Conservation (phyloP, 2,797 vertebrate species). For the Sebastes steindachneri region DNA sequence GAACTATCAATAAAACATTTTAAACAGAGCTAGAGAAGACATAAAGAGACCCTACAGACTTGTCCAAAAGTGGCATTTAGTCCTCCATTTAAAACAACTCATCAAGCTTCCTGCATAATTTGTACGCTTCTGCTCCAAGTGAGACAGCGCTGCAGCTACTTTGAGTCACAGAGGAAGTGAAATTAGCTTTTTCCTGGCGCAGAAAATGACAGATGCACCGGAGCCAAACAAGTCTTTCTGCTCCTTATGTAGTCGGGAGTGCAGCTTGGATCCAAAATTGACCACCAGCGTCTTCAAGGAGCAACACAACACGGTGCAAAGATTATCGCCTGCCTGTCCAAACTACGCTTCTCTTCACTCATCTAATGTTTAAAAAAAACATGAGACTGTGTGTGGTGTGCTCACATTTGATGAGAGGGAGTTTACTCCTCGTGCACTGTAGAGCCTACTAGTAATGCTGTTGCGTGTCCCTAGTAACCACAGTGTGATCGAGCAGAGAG, state of each 20-base stretch:
- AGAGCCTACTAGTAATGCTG: background rate
- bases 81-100: background rate
- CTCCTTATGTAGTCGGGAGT: background rate
- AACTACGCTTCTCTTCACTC: background rate
- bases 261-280: background rate
- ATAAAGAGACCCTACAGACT: background rate
- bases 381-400: background rate
- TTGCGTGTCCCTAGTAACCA: conserved; percentile 40
- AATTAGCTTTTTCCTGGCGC: conserved; percentile 16
- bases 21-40: background rate
- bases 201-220: conserved; percentile 12
- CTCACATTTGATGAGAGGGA: background rate
- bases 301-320: background rate
- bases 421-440: background rate
- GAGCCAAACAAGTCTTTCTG: background rate
- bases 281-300: background rate
- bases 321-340: background rate
- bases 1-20: background rate
- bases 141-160: conserved; percentile 11
- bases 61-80: background rate
- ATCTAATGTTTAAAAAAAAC: background rate
- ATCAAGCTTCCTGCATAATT: background rate
- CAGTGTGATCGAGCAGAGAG: conserved; percentile 8
- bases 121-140: background rate
- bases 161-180: conserved; percentile 47